These are phyloP conservation scores for Stenodema calcarata DNA, from an alignment of 2,888 invertebrate genomes.

Conservation along the genomic window DNA sequence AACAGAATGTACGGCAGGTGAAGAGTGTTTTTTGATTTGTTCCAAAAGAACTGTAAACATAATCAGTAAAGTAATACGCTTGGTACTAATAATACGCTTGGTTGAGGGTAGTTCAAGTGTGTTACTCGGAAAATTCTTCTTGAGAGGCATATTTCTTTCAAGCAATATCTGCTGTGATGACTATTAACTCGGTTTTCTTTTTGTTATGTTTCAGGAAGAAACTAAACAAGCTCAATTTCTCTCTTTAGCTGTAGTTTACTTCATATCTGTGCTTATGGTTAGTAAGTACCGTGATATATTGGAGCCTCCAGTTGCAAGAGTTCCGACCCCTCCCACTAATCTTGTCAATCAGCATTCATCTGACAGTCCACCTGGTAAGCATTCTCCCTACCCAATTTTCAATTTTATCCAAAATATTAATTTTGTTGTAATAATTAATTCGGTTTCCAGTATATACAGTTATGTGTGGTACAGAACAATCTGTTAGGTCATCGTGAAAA, in stretches of 20 bases:
- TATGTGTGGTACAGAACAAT: too few species aligned
- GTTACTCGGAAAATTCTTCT: too few species aligned
- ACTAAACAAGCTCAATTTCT: conserved; percentile 99
- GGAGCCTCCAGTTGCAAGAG: conserved; percentile 84
- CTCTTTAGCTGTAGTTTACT: conserved; percentile 97
- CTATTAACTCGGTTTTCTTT: not conserved
- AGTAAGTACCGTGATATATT: conserved; percentile 99
- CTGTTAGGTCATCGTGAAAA: too few species aligned
- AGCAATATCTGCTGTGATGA: too few species aligned
- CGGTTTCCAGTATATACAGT: not conserved
- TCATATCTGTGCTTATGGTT: conserved; percentile 99
- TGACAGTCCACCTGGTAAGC: conserved; percentile 68
- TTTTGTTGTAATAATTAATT: not conserved
- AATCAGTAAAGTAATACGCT: too few species aligned
- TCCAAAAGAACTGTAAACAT: too few species aligned
- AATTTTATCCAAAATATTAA: not conserved
- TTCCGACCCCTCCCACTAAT: conserved; percentile 69
- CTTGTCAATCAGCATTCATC: conserved; percentile 64
- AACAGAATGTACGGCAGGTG: too few species aligned
- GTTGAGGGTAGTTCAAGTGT: too few species aligned
- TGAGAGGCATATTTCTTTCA: too few species aligned
- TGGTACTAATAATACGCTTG: too few species aligned
- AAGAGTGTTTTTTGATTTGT: too few species aligned
- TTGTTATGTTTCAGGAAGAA: conserved; percentile 80
- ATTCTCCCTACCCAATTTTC: not conserved